Percentiles rank a stretch among this genome's conserved stretches.
Evolutionary conservation across 37 sponge, comb jelly and placozoan species (phyloP).

Genomic region (Lycopodina hypogea): DNA sequence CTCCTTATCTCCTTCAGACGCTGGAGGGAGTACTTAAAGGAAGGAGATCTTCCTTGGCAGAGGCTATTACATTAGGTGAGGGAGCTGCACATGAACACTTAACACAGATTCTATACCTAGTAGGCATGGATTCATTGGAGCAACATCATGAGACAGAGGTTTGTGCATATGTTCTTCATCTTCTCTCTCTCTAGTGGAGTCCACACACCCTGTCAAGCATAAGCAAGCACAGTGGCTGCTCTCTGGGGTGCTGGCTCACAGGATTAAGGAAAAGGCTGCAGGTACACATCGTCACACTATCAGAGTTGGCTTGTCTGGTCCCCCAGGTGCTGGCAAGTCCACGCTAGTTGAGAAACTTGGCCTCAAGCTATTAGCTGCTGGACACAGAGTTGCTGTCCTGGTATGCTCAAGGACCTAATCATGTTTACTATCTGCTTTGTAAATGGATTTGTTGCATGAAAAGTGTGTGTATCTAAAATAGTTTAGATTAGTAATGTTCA

Average conservation of each 20-base stretch:
- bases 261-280: conserved; percentile 8
- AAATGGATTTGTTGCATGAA: too few relatives aligned
- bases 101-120: too few relatives aligned
- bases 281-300: conserved; percentile 32
- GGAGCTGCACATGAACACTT: too few relatives aligned
- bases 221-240: conserved; percentile 72
- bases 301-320: conserved; percentile 90
- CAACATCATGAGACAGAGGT: too few relatives aligned
- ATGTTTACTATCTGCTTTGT: too few relatives aligned
- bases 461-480: too few relatives aligned
- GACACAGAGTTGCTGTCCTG: conserved; percentile 81
- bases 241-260: conserved; percentile 47
- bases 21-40: conserved; percentile 51
- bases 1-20: conserved; percentile 16
- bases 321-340: conserved; percentile 96
- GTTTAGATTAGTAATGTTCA: too few relatives aligned
- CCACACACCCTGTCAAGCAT: conserved; percentile 61
- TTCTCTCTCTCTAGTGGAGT: conserved; percentile 54
- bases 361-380: conserved; percentile 36
- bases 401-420: conserved; percentile 32
- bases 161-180: neutral
- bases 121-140: neutral
- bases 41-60: conserved; percentile 59
- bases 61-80: conserved; percentile 77
- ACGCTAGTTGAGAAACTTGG: conserved; percentile 87